Percentiles rank a stretch among this genome's conserved stretches.
Evolutionary conservation across 2,888 invertebrate genomes (phyloP).

Genomic region (Caenorhabditis drosophilae): DNA sequence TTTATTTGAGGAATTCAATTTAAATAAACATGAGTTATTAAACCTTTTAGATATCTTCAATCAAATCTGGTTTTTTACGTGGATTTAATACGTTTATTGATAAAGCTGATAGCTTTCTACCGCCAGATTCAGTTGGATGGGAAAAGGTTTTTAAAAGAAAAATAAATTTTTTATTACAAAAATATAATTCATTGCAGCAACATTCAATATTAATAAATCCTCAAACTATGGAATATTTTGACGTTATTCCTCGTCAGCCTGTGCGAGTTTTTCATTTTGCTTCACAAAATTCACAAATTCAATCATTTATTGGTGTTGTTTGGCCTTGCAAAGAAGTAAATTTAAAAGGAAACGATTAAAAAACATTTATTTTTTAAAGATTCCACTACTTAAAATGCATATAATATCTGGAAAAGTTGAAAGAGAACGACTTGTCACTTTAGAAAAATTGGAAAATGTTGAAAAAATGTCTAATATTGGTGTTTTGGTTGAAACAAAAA

Average conservation of each 20-base stretch:
- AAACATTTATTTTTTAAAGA: not conserved
- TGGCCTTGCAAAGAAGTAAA: slow-evolving; percentile 61
- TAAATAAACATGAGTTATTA: not conserved
- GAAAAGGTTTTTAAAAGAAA: slow-evolving; percentile 12
- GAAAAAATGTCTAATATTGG: slow-evolving; percentile 8
- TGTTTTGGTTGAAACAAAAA: not conserved
- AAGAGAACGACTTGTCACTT: slow-evolving; percentile 16
- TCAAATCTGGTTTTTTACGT: slow-evolving; percentile 9
- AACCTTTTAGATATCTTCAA: slow-evolving; percentile 7
- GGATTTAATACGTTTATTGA: slow-evolving; percentile 27
- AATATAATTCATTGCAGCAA: slow-evolving; percentile 8
- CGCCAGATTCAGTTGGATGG: slow-evolving; percentile 47
- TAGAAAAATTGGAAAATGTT: slow-evolving; percentile 12
- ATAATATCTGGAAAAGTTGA: slow-evolving; percentile 13
- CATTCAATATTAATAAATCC: slow-evolving; percentile 52
- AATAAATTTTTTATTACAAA: not conserved
- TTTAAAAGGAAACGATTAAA: not conserved
- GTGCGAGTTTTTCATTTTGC: no score
- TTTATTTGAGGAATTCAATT: not conserved
- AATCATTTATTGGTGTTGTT: slow-evolving; percentile 38
- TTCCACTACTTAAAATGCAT: slow-evolving; percentile 15
- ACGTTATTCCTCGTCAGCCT: slow-evolving; percentile 44
- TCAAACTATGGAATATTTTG: slow-evolving; percentile 51
- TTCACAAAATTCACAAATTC: not conserved
- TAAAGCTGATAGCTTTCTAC: slow-evolving; percentile 18